Evolutionary conservation across 2,888 invertebrate species (phyloP), one percentile per base, ranked within the genome.

Genomic region (Leptarthrus brevirostris): DNA sequence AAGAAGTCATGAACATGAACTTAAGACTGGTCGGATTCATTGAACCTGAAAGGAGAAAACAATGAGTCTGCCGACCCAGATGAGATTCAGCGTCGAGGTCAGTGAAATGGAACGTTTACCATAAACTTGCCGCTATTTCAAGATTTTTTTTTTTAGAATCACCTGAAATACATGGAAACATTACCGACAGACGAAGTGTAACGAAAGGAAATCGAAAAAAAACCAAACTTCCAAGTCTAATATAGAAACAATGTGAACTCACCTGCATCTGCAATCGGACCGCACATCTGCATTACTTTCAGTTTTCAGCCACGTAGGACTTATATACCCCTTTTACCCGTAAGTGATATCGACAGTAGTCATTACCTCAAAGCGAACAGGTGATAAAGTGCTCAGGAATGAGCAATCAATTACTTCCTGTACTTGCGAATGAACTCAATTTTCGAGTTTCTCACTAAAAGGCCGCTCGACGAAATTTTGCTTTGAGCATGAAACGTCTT

Each of bases 41-140:
- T 61, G 61, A 61, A 61, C 61, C 40, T 34, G 10, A 61, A 61
- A 61, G 40, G 61, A 40, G 61, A 61, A 61, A 61, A 61, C 61
- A 61, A 61, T 61, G 61, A 16, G 14, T 16, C 34, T 61, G 53
- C 22, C 61, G 18, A 3, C 20, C n/a, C 54, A 54, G 40, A 1
- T 40, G 30, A 16, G 26, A 16, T 12, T 30, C 30, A 12, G n/a
- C 12, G 18, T 61, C n/a, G 61, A n/a, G 12, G 40, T 40, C 61
- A 40, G 40, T 40, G 61, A 40, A 61, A 61, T 61, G 61, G 61
- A 61, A 61, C 61, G 24, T 22, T 54, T 6, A n/a, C 36, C 30
- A 58, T 12, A 22, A 22, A 4, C 30, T 58, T 26, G 18, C 36
- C 36, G 61, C 20, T 22, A 14, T 20, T 30, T 30, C 30, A 30